Evolutionary conservation across 2,888 invertebrate species (phyloP).

Genomic region (Flabesymbios commensalis): DNA sequence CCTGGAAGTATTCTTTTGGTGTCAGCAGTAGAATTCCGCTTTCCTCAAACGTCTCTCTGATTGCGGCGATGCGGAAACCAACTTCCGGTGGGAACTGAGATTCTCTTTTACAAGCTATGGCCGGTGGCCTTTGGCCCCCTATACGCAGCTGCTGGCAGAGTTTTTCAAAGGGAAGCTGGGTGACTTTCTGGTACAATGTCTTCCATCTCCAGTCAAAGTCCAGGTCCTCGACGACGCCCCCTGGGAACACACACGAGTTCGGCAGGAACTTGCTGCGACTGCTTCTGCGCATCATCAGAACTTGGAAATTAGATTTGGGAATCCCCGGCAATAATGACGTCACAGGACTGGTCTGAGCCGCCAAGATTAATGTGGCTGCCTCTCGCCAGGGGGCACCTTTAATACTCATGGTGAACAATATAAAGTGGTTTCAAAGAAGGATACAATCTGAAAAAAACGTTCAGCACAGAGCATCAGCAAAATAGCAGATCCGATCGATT

Average conservation of each 20-base stretch:
- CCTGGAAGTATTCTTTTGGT: neutral
- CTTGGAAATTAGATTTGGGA: conserved; percentile 37
- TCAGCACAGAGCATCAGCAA: too few relatives aligned
- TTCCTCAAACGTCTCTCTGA: conserved; percentile 90
- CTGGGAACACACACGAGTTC: conserved; percentile 84
- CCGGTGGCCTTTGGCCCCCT: conserved; percentile 2
- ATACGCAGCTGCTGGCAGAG: neutral
- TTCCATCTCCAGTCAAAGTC: conserved; percentile 16
- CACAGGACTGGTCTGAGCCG: neutral
- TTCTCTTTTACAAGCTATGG: neutral
- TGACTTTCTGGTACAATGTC: neutral
- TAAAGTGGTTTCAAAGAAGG: too few relatives aligned
- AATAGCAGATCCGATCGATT: too few relatives aligned
- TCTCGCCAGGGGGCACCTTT: too few relatives aligned
- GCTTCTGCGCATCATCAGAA: conserved; percentile 68
- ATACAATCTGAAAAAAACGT: too few relatives aligned
- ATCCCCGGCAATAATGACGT: neutral
- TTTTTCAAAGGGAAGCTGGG: neutral
- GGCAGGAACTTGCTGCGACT: conserved; percentile 75
- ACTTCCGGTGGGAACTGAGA: conserved; percentile 64
- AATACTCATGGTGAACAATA: too few relatives aligned
- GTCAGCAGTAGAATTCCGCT: conserved; percentile 69
- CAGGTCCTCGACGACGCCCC: conserved; percentile 69
- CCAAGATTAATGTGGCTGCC: conserved; percentile 14
- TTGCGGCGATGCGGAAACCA: conserved; percentile 80